Conservation (phyloP, 2,113 vertebrate genomes). For the Grantiella picta region DNA sequence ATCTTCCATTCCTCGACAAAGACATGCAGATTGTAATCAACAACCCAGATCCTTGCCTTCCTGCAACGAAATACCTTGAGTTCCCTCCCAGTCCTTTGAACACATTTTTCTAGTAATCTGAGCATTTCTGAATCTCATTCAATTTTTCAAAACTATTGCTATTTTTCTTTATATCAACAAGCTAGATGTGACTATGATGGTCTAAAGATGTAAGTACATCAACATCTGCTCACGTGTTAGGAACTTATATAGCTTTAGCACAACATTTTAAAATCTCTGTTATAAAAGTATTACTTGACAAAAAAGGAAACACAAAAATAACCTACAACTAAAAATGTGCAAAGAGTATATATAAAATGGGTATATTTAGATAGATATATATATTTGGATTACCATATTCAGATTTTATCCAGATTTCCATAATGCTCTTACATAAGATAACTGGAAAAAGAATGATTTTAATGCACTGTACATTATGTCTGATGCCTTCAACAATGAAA, state of each 20-base stretch:
- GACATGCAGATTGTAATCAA: background rate
- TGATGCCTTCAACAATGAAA: background rate
- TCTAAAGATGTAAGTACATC: background rate
- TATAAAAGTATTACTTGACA: background rate
- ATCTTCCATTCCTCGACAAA: background rate
- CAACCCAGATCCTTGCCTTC: background rate
- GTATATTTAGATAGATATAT: background rate
- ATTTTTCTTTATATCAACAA: background rate
- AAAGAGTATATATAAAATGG: background rate
- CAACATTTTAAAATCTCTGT: background rate
- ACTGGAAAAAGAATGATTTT: background rate
- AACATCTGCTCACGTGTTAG: background rate
- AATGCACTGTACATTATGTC: background rate
- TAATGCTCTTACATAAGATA: background rate
- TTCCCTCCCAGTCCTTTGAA: background rate
- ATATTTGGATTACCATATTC: background rate
- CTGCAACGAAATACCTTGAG: background rate
- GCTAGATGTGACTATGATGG: background rate
- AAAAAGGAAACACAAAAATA: slow-evolving; percentile 28
- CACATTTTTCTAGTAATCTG: background rate
- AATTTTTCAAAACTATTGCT: background rate
- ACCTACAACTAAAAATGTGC: background rate
- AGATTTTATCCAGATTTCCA: slow-evolving; percentile 9
- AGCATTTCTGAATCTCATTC: background rate
- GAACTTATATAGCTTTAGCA: background rate